Percentiles rank a stretch among this genome's conserved stretches.
These are phyloP conservation scores for Congeria kusceri DNA, from an alignment of 2,888 invertebrate genomes.

Conservation along the genomic window DNA sequence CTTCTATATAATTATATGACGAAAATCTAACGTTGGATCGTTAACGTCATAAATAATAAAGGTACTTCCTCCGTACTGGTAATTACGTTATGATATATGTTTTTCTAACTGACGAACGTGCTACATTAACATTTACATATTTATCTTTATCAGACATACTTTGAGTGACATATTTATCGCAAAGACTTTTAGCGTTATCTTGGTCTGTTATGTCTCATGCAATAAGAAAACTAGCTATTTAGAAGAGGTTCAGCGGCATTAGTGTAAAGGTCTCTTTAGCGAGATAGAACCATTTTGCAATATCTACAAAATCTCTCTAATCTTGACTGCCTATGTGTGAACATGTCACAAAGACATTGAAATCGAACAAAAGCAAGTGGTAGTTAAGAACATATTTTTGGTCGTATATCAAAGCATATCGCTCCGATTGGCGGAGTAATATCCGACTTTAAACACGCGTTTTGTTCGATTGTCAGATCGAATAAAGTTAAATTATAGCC, in stretches of 20 bases:
- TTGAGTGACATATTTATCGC: slow-evolving; percentile 46
- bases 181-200: slow-evolving; percentile 38
- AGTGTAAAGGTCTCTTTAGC: slow-evolving; percentile 19
- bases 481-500: not conserved
- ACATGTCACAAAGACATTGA: slow-evolving; percentile 50
- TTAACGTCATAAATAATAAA: too few relatives aligned
- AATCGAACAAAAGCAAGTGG: slow-evolving; percentile 42
- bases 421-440: slow-evolving; percentile 23
- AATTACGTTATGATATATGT: too few relatives aligned
- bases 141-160: slow-evolving; percentile 12
- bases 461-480: slow-evolving; percentile 54
- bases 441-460: slow-evolving; percentile 35
- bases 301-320: slow-evolving; percentile 37
- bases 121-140: not conserved
- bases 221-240: slow-evolving; percentile 23
- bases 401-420: slow-evolving; percentile 57
- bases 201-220: not conserved
- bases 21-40: too few relatives aligned
- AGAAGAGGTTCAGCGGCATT: slow-evolving; percentile 29
- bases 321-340: slow-evolving; percentile 53
- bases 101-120: not conserved
- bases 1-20: too few relatives aligned
- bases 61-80: too few relatives aligned
- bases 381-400: slow-evolving; percentile 27
- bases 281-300: slow-evolving; percentile 24